phyloP scores from a whole-genome alignment of 1,140 invertebrate genomes.

The Pteromalus puparum region DNA sequence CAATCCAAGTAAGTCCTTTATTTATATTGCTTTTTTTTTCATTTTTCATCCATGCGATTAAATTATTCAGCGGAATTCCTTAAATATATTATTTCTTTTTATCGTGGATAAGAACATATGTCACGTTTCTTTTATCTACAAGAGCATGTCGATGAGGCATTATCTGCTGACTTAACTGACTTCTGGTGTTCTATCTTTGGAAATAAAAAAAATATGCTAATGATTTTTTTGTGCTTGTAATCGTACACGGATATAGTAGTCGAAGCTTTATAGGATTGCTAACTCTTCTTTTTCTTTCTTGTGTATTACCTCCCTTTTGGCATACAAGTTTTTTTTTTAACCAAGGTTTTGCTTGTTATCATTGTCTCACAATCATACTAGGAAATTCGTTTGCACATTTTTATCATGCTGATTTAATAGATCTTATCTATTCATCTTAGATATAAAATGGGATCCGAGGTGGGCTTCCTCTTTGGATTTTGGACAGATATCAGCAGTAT shows the following conservation, averaged over 20 bases:
- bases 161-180: not conserved
- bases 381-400: not conserved
- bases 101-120: not conserved
- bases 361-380: not conserved
- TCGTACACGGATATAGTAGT: too few species aligned
- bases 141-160: not conserved
- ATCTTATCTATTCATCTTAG: conserved; percentile 56
- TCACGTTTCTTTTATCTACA: not conserved
- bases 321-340: too few species aligned
- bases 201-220: not conserved
- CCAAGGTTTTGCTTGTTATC: too few species aligned
- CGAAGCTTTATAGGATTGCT: too few species aligned
- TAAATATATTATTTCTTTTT: not conserved
- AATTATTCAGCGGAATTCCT: not conserved
- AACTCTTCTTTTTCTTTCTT: too few species aligned
- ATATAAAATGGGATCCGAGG: conserved; percentile 66
- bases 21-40: not conserved
- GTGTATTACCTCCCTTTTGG: too few species aligned
- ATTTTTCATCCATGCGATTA: not conserved
- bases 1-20: conserved; percentile 55
- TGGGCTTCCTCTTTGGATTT: conserved; percentile 78
- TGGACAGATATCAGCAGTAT: conserved; percentile 89
- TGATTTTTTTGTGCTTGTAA: not conserved
- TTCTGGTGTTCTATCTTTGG: not conserved
- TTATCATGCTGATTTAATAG: not conserved